A percentile compares a stretch with the other conserved stretches of the same genome.
Conservation (phyloP, 2,888 invertebrate species). For the Idaea biselata region DNA sequence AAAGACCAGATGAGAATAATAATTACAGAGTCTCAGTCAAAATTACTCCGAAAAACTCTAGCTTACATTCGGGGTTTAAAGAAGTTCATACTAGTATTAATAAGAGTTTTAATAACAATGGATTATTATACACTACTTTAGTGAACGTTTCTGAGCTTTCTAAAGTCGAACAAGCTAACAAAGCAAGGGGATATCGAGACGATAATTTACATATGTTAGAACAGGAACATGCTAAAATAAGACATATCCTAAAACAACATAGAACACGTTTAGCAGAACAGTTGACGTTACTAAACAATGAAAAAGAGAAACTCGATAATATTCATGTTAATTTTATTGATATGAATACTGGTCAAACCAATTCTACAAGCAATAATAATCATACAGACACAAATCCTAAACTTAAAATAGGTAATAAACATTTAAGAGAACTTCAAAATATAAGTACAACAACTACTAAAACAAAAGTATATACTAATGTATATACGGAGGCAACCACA, state of each 20-base stretch:
- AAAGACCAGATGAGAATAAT: constrained; percentile 23
- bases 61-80: constrained; percentile 53
- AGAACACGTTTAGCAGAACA: constrained; percentile 54
- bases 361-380: background rate
- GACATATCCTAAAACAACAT: constrained; percentile 46
- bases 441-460: constrained; percentile 13
- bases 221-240: constrained; percentile 44
- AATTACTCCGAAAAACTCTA: constrained; percentile 58
- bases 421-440: constrained; percentile 24
- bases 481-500: background rate
- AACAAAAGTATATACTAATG: too few relatives aligned
- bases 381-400: background rate
- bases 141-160: constrained; percentile 68
- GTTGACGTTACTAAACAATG: constrained; percentile 44
- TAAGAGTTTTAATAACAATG: constrained; percentile 63
- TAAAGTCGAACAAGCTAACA: constrained; percentile 51
- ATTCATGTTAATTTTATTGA: constrained; percentile 16
- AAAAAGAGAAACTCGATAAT: constrained; percentile 47
- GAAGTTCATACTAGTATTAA: constrained; percentile 68
- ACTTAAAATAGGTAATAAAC: background rate
- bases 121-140: constrained; percentile 54
- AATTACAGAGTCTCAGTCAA: constrained; percentile 63
- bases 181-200: constrained; percentile 17
- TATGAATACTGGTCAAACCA: background rate
- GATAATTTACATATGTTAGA: constrained; percentile 26